Conservation (phyloP, 2,888 invertebrate genomes). For the Hemithea aestivaria region DNA sequence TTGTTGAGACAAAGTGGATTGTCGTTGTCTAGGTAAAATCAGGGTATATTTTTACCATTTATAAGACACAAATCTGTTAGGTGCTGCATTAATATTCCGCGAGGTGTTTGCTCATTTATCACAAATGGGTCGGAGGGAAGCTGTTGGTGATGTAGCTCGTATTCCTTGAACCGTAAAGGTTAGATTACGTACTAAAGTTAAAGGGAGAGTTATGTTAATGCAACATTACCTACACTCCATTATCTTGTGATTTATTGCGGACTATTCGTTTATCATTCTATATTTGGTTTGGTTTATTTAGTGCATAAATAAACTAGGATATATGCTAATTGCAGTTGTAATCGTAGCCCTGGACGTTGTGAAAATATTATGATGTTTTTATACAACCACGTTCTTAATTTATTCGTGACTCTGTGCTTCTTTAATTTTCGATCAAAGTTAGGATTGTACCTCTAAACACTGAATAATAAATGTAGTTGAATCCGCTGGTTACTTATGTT, state of each 20-base stretch:
- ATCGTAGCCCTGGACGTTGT: constrained; percentile 9
- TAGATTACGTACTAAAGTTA: constrained; percentile 23
- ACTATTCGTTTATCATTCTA: constrained; percentile 28
- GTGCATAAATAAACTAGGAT: constrained; percentile 21
- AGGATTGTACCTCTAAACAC: too few species aligned
- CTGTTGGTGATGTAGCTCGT: constrained; percentile 24
- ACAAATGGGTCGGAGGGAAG: constrained; percentile 27
- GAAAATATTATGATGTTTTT: constrained; percentile 15
- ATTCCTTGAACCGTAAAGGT: constrained; percentile 25
- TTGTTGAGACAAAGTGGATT: constrained; percentile 9
- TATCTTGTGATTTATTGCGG: constrained; percentile 46
- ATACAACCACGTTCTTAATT: too few species aligned
- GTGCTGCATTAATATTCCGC: constrained; percentile 38
- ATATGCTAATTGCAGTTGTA: constrained; percentile 25
- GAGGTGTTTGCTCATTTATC: constrained; percentile 38
- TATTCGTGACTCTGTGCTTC: too few species aligned
- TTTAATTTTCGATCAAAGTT: too few species aligned
- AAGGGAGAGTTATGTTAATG: constrained; percentile 48
- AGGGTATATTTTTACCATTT: constrained; percentile 8
- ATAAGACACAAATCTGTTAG: constrained; percentile 15
- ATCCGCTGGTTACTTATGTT: too few species aligned
- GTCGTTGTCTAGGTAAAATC: constrained; percentile 3
- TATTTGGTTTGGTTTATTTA: constrained; percentile 23
- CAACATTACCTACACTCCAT: constrained; percentile 39
- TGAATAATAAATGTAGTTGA: too few species aligned